Conservation (phyloP, 2,888 invertebrate species). For the Oligia strigilis region DNA sequence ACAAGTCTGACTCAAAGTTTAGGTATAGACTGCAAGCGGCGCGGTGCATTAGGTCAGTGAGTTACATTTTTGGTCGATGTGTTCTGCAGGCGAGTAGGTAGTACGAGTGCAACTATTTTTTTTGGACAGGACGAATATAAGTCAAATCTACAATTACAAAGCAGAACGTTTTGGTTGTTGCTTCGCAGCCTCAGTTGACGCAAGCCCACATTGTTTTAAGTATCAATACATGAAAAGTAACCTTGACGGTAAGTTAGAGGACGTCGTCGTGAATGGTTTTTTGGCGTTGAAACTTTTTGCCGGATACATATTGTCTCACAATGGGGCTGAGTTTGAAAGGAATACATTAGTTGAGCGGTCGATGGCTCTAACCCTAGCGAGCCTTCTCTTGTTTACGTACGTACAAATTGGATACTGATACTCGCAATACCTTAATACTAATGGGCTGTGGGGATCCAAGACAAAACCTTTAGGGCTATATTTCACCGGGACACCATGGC, state of each 20-base stretch:
- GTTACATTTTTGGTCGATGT: constrained; percentile 44
- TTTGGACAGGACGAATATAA: constrained; percentile 72
- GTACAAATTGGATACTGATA: constrained; percentile 68
- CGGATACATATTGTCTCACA: constrained; percentile 84
- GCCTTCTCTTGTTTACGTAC: constrained; percentile 62
- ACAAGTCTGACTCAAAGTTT: constrained; percentile 47
- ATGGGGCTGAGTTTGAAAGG: constrained; percentile 83
- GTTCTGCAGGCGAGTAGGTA: constrained; percentile 34
- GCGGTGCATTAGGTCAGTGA: constrained; percentile 59
- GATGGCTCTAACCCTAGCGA: constrained; percentile 70
- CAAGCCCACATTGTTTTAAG: constrained; percentile 77
- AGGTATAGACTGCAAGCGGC: constrained; percentile 35
- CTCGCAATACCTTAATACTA: constrained; percentile 42
- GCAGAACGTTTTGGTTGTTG: constrained; percentile 66
- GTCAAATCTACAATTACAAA: constrained; percentile 78
- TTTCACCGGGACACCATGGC: too few species aligned
- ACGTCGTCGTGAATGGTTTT: constrained; percentile 76
- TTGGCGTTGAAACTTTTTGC: constrained; percentile 82
- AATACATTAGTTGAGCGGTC: constrained; percentile 85
- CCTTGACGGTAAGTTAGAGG: constrained; percentile 80
- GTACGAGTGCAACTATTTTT: constrained; percentile 55
- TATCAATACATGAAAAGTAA: constrained; percentile 74
- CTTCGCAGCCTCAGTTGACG: constrained; percentile 69
- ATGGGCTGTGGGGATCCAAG: constrained; percentile 34
- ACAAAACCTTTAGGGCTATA: constrained; percentile 42